Evolutionary conservation across 2,888 invertebrate species (phyloP).

Genomic region (Oxyscelio sp.): DNA sequence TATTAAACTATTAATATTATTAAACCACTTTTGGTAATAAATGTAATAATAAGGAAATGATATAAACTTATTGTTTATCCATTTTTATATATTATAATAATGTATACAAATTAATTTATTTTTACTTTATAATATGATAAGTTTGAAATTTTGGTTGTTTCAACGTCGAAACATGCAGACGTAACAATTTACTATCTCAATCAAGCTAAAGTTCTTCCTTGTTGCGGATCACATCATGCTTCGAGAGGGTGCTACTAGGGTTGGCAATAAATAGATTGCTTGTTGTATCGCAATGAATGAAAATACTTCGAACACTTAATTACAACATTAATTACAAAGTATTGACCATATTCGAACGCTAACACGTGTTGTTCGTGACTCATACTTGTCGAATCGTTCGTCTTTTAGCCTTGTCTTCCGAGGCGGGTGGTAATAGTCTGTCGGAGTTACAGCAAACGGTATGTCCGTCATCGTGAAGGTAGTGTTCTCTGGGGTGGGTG

Average conservation of each 20-base stretch:
- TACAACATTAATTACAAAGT: constrained; percentile 42
- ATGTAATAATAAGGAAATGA: too few relatives aligned
- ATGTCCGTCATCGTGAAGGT: constrained; percentile 53
- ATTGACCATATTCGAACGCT: constrained; percentile 41
- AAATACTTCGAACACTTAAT: constrained; percentile 39
- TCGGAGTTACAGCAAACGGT: constrained; percentile 51
- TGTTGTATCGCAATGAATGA: constrained; percentile 29
- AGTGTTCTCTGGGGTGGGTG: constrained; percentile 46
- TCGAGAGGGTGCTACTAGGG: constrained; percentile 17
- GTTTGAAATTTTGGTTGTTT: constrained; percentile 31
- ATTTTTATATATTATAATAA: too few relatives aligned
- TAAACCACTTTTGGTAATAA: too few relatives aligned
- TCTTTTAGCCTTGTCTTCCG: constrained; percentile 48
- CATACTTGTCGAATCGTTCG: constrained; percentile 51
- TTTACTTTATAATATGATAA: constrained; percentile 17
- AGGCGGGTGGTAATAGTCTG: constrained; percentile 43
- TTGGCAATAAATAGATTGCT: constrained; percentile 47
- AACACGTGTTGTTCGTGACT: constrained; percentile 58
- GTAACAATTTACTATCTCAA: constrained; percentile 23
- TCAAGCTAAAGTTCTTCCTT: constrained; percentile 17
- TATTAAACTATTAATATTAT: too few relatives aligned
- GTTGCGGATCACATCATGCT: constrained; percentile 13
- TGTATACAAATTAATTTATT: too few relatives aligned
- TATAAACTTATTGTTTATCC: too few relatives aligned
- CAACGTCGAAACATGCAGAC: constrained; percentile 23